Evolutionary conservation across 2,113 vertebrate species (phyloP).

Genomic region (Arenaria interpres): DNA sequence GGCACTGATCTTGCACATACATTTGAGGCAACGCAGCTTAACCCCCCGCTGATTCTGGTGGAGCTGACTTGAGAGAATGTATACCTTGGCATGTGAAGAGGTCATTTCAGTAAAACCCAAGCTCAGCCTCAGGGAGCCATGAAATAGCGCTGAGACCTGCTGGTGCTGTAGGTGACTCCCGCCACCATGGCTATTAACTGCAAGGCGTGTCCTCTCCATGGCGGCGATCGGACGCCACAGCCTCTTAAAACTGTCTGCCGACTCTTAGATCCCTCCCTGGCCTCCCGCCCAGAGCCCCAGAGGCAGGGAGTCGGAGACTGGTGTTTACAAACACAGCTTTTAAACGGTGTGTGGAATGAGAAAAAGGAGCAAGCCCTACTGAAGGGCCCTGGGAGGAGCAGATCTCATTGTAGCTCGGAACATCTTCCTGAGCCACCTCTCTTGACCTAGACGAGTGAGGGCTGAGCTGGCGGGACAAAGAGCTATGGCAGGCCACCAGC

Average conservation of each 20-base stretch:
- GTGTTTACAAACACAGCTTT: constrained; percentile 60
- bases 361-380: constrained; percentile 4
- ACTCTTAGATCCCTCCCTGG: constrained; percentile 40
- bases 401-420: background rate
- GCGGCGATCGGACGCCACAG: background rate
- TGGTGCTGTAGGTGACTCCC: constrained; percentile 14
- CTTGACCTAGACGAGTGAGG: background rate
- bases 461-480: background rate
- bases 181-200: constrained; percentile 7
- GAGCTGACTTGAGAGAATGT: constrained; percentile 1
- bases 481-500: background rate
- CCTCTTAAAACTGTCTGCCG: constrained; percentile 59
- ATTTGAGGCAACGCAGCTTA: background rate
- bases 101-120: constrained; percentile 24
- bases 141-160: constrained; percentile 32
- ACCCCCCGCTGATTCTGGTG: background rate
- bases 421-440: background rate
- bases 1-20: background rate
- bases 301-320: background rate
- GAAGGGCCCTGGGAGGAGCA: background rate
- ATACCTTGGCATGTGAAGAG: background rate
- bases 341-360: background rate
- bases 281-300: background rate
- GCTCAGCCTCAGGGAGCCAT: background rate
- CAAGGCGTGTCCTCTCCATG: background rate